Conservation (phyloP, 2,797 vertebrate genomes). For the Girardinus metallicus region DNA sequence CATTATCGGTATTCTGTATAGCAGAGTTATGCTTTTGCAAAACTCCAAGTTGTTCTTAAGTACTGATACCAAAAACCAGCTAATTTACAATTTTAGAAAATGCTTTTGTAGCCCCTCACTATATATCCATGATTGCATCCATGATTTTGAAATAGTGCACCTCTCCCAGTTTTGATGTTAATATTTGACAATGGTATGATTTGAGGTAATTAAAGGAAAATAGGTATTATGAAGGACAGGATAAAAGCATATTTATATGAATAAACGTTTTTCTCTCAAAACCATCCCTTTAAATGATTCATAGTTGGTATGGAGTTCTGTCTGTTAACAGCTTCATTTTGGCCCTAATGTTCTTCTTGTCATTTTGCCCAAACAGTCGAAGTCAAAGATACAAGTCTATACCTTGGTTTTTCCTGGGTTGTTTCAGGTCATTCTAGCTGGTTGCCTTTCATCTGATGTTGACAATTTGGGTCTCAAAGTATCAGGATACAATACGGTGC, state of each 20-base stretch:
- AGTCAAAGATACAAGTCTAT: neutral
- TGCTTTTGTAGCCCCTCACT: neutral
- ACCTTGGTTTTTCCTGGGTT: neutral
- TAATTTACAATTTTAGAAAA: neutral
- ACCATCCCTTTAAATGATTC: neutral
- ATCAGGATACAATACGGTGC: neutral
- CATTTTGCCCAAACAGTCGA: neutral
- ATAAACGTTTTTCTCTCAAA: neutral
- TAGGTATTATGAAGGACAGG: neutral
- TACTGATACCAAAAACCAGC: neutral
- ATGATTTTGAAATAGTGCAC: neutral
- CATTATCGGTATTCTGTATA: neutral
- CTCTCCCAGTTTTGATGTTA: neutral
- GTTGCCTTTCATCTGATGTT: neutral
- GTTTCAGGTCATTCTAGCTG: neutral
- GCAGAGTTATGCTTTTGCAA: neutral
- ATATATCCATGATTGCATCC: no score
- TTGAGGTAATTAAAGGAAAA: neutral
- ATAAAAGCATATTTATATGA: neutral
- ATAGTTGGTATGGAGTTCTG: neutral
- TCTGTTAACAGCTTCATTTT: neutral
- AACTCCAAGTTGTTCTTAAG: neutral
- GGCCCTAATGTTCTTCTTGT: neutral
- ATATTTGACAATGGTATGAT: neutral
- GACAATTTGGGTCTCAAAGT: neutral